These are phyloP conservation scores for Falcaria lacertinaria DNA, from an alignment of 2,888 invertebrate species.

Conservation along the genomic window DNA sequence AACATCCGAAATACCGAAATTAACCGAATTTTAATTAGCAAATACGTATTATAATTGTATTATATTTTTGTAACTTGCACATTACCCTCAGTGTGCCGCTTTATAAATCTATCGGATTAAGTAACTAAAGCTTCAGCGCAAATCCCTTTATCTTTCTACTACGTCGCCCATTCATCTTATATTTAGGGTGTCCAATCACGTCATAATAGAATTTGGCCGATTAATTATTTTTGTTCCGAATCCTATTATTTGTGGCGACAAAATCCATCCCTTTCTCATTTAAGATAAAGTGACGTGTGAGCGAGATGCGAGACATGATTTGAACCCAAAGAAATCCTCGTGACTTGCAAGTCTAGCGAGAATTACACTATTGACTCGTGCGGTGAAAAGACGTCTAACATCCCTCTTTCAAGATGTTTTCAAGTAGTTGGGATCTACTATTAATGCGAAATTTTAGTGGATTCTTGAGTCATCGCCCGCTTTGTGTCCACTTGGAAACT, in stretches of 20 bases:
- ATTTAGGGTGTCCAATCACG: conserved; percentile 36
- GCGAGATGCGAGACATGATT: background rate
- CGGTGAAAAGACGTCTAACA: background rate
- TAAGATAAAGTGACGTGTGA: background rate
- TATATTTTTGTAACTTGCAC: too few species aligned
- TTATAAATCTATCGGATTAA: conserved; percentile 1
- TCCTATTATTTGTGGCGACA: conserved; percentile 2
- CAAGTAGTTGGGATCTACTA: background rate
- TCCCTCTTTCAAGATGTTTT: background rate
- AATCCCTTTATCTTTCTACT: conserved; percentile 47
- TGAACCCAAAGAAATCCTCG: conserved; percentile 7
- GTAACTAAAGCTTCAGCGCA: background rate
- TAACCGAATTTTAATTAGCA: too few species aligned
- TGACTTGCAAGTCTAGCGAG: conserved; percentile 15
- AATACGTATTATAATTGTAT: too few species aligned
- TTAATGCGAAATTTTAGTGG: background rate
- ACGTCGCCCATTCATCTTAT: conserved; percentile 34
- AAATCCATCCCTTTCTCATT: background rate
- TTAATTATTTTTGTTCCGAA: conserved; percentile 47
- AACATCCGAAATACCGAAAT: too few species aligned
- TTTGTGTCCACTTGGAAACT: conserved; percentile 10
- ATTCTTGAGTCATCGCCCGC: conserved; percentile 16
- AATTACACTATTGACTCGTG: conserved; percentile 1
- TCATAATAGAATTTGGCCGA: conserved; percentile 41
- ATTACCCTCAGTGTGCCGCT: background rate